Conservation (phyloP, 2,113 vertebrate genomes). For the Hoplias malabaricus region DNA sequence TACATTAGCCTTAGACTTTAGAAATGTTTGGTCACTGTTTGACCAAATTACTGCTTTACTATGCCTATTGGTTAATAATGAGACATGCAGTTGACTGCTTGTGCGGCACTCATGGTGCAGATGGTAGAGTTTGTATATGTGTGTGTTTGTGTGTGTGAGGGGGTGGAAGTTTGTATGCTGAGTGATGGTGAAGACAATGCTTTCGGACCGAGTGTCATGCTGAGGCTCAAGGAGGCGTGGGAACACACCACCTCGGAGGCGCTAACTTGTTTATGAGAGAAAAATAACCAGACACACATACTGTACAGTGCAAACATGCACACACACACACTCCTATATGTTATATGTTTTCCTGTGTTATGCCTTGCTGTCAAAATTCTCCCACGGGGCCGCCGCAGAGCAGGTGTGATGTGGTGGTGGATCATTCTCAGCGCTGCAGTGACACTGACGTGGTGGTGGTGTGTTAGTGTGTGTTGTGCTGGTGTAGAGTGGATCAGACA, state of each 20-base stretch:
- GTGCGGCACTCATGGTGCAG: neutral
- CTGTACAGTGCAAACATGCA: neutral
- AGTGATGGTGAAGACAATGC: conserved; percentile 19
- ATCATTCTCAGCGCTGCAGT: too few species aligned
- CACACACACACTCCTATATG: neutral
- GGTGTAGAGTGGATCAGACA: too few species aligned
- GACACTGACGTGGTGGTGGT: too few species aligned
- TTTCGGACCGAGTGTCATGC: conserved; percentile 1
- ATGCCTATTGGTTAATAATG: neutral
- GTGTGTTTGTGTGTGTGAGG: conserved; percentile 22
- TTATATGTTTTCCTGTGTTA: too few species aligned
- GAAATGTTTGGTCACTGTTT: too few species aligned
- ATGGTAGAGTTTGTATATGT: conserved; percentile 13
- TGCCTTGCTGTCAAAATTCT: too few species aligned
- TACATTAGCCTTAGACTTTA: too few species aligned
- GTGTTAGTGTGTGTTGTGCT: too few species aligned
- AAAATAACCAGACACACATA: conserved; percentile 1
- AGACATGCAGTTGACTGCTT: neutral
- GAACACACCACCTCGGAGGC: conserved; percentile 5
- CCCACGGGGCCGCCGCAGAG: too few species aligned
- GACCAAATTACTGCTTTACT: neutral
- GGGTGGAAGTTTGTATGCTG: conserved; percentile 14
- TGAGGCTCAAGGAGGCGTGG: conserved; percentile 1
- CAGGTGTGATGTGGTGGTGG: too few species aligned
- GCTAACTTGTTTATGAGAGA: conserved; percentile 8